Evolutionary conservation across 64 coral and sea anemone species (phyloP).

Genomic region (Porites lutea): DNA sequence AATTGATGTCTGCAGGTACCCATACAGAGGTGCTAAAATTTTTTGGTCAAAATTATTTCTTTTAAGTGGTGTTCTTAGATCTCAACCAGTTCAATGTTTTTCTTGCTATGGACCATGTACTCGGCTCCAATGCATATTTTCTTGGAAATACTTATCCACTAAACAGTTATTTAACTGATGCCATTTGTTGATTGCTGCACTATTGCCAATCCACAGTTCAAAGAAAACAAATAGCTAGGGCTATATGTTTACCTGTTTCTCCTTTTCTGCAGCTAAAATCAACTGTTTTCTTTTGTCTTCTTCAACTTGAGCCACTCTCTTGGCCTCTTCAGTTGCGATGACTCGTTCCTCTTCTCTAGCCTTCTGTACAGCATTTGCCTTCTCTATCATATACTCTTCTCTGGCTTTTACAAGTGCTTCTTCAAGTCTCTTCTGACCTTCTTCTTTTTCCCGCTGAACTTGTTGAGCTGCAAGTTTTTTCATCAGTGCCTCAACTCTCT

Average conservation of each 20-base stretch:
- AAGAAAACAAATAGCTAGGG: no score
- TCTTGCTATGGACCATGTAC: no score
- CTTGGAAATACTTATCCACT: no score
- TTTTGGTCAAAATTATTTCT: no score
- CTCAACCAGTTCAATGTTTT: no score
- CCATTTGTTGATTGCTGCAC: no score
- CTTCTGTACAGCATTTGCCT: constrained; percentile 52
- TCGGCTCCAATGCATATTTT: no score
- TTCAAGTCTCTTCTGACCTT: constrained; percentile 75
- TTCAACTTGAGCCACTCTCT: constrained; percentile 62
- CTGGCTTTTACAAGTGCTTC: constrained; percentile 73
- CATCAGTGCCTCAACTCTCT: constrained; percentile 93
- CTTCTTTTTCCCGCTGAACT: constrained; percentile 91
- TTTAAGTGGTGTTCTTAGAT: no score
- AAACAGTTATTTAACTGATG: no score
- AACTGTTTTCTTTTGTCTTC: constrained; percentile 86
- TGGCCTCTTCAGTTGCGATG: constrained; percentile 57
- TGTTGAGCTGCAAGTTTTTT: constrained; percentile 92
- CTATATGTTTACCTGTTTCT: constrained; percentile 84
- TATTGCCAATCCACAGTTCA: no score
- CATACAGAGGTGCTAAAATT: no score
- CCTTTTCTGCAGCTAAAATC: constrained; percentile 89
- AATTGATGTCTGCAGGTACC: no score
- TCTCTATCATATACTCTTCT: constrained; percentile 80
- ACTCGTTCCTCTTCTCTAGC: constrained; percentile 53